Evolutionary conservation across 2,113 vertebrate species (phyloP), one percentile per base, ranked within the genome.

Genomic region (Hucho hucho): DNA sequence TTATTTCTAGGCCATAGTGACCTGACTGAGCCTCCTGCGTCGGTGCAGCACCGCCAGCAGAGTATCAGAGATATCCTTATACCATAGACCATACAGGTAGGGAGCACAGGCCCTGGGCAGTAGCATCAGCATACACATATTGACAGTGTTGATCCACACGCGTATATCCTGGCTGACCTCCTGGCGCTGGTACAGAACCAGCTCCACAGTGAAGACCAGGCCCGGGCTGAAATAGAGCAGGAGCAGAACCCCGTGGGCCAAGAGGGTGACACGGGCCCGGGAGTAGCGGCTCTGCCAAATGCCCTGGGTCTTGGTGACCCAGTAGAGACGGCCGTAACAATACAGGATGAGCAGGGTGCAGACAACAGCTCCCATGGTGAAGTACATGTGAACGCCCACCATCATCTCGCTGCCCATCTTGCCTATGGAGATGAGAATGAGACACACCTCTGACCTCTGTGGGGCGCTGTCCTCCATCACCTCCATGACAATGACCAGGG

Each of bases 291-390:
- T 93, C 14, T 81, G 77, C 89, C 93, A 95, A 78, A 94, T 92
- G 5, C 93, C 92, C 2, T 93, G 93, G 43, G 84, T 90, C 83
- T 81, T 93, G 22, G 94, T 94, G 4, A 93, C 87, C 82, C 87
- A 81, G 77, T 93, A 95, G 37, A 96, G 90, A 58, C 86, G 92
- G 61, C 92, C 77, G 76, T 94, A 95, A 83, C 93, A 95, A 88
- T 91, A 94, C 16, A 87, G 64, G 75, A 94, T 93, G 69, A 95
- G 79, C 0, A 66, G 0, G 2, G 83, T 59, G 32, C 94, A 95
- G 25, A 94, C 61, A 20, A 89, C 13, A 12, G 90, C 88, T 0
- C 82, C 69, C 0, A 91, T 79, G 1, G 92, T 76, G 25, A 93
- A 90, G 81, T 87, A 92, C 59, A 88, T 58, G 65, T 93, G 77